Conservation (phyloP, 2,113 vertebrate species). For the Leucopternis melanops region DNA sequence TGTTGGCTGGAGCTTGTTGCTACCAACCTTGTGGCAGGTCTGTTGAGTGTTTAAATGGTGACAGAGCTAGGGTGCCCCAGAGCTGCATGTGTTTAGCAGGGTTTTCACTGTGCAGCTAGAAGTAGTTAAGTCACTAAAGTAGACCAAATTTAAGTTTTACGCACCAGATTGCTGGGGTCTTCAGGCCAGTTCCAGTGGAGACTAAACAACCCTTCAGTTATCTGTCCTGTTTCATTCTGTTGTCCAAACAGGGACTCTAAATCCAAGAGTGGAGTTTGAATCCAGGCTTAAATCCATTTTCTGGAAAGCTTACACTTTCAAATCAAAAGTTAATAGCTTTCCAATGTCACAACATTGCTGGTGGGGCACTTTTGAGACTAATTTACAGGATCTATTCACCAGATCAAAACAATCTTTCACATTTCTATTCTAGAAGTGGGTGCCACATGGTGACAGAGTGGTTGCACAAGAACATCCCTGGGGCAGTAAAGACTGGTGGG, state of each 20-base stretch:
- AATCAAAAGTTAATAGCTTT: background rate
- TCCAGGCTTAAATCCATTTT: background rate
- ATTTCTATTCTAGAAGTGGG: background rate
- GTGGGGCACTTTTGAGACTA: background rate
- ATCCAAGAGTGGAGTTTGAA: background rate
- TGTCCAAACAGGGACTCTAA: background rate
- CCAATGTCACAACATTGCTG: background rate
- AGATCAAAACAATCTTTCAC: background rate
- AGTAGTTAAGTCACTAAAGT: background rate
- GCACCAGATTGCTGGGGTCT: background rate
- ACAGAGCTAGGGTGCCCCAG: background rate
- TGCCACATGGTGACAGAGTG: background rate
- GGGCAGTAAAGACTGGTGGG: background rate
- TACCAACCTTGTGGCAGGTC: background rate
- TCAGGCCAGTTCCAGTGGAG: background rate
- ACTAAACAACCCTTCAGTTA: background rate
- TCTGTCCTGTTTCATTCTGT: background rate
- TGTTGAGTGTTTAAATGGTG: background rate
- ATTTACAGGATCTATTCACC: background rate
- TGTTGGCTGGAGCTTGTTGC: background rate
- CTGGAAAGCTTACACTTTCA: background rate
- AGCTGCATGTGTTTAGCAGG: background rate
- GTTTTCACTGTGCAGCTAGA: background rate
- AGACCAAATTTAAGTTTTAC: background rate
- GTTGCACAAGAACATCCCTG: background rate